Conservation (phyloP, 2,888 invertebrate genomes). For the Stenolophus ochropezus region DNA sequence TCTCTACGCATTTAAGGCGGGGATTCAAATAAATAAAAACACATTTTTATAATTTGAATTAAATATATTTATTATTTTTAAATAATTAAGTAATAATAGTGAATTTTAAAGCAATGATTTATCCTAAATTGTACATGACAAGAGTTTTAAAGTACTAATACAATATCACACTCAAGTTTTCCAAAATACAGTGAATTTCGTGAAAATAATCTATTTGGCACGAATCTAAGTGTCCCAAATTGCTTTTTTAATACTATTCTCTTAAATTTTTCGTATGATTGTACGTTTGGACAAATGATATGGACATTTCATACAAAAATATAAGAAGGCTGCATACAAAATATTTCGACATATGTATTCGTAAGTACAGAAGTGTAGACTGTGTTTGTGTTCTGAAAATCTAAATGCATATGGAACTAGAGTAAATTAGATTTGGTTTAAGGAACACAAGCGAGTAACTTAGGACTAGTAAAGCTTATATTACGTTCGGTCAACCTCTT, state of each 20-base stretch:
- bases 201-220: constrained; percentile 28
- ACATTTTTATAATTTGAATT: too few relatives aligned
- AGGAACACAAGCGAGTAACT: constrained; percentile 36
- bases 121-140: constrained; percentile 20
- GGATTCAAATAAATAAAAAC: too few relatives aligned
- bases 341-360: constrained; percentile 1
- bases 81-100: constrained; percentile 1
- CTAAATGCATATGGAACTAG: constrained; percentile 30
- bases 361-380: constrained; percentile 13
- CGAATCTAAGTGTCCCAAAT: constrained; percentile 38
- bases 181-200: constrained; percentile 34
- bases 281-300: constrained; percentile 33
- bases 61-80: constrained; percentile 35
- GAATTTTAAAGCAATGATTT: constrained; percentile 11
- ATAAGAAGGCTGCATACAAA: constrained; percentile 2
- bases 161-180: constrained; percentile 31
- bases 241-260: constrained; percentile 21
- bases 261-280: constrained; percentile 15
- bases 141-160: constrained; percentile 12
- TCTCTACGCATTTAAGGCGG: too few relatives aligned
- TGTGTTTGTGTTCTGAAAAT: neutral
- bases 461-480: constrained; percentile 50
- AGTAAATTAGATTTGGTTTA: constrained; percentile 33
- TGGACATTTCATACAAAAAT: constrained; percentile 31
- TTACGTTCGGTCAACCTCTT: constrained; percentile 29